Base-by-base conservation (phyloP, 2,888 invertebrate species). In the Cataglyphis cursor region DNA sequence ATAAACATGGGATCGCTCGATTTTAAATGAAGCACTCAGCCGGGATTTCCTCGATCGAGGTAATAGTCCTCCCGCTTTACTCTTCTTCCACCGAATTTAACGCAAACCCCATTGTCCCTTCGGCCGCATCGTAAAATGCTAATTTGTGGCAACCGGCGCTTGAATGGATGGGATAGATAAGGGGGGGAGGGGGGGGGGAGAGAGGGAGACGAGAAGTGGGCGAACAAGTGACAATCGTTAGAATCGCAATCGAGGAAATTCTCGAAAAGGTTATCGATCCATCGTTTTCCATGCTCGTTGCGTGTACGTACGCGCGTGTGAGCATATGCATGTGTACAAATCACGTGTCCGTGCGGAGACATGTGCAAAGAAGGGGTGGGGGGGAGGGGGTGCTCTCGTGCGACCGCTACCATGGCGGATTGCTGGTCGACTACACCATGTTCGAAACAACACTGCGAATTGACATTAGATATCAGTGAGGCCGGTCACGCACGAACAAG, bases 21-120 rank as follows among this genome's bases (percentile, higher is more conserved):
- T 80, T 80, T 80, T 80, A 80, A 80, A 80, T 80, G 78, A 80
- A 80, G 78, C 78, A 80, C 78, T 80, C 78, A 80, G 70, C 84
- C 87, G 85, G 80, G 85, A 82, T 87, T 85, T 82, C 87, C 84
- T 68, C 88, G 82, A 87, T 89, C 89, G 83, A 61, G 81, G 86
- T 89, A 89, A 89, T 89, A 87, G 89, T 74, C 82, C 87, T 65
- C 87, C 75, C 70, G 73, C 84, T 70, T 76, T 78, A 62, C 81
- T 82, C 84, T 89, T 89, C 89, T 89, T 89, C 89, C 87, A 78
- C 62, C 88, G 81, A 89, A 89, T 89, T 89, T 87, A 89, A 86
- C 89, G 83, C 88, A 73, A 73, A 80, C 76, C 83, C 85, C 89
- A 89, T 89, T 89, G 88, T 89, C 87, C 89, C 70, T 61, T 51